Percentiles rank a stretch among this genome's conserved stretches.
Evolutionary conservation across 2,797 vertebrate genomes (phyloP).

Genomic region (Furcifer pardalis): DNA sequence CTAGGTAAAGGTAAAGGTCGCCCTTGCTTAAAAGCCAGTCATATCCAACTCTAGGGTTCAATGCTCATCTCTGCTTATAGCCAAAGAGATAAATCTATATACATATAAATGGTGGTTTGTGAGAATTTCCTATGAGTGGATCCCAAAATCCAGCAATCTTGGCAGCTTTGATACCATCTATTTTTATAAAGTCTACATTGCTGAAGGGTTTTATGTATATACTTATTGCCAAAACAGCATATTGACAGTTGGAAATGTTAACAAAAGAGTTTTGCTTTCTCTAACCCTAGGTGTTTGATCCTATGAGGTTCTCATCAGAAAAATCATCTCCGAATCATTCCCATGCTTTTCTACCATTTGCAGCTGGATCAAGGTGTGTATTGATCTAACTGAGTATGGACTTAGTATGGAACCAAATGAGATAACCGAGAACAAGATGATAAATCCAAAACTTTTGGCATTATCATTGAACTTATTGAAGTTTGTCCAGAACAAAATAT

Average conservation of each 20-base stretch:
- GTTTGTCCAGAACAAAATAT: too few relatives aligned
- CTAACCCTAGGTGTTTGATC: slow-evolving; percentile 82
- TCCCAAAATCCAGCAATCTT: background rate
- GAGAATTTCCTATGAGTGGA: background rate
- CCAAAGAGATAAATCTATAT: too few relatives aligned
- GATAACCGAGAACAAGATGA: too few relatives aligned
- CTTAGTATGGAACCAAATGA: too few relatives aligned
- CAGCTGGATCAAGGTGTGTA: slow-evolving; percentile 84
- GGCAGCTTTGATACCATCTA: background rate
- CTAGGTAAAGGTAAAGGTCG: too few relatives aligned
- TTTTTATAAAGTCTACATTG: background rate
- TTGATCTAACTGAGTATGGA: background rate
- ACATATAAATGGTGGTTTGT: background rate
- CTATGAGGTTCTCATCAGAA: slow-evolving; percentile 83
- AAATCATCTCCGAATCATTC: slow-evolving; percentile 80
- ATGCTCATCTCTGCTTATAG: too few relatives aligned
- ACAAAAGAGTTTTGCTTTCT: background rate
- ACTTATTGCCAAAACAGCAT: background rate
- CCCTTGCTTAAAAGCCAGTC: too few relatives aligned
- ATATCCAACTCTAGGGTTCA: too few relatives aligned
- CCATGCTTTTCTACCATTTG: slow-evolving; percentile 87
- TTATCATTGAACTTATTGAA: too few relatives aligned
- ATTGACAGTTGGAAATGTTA: background rate
- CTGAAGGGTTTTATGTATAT: background rate
- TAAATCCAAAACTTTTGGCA: too few relatives aligned